These are phyloP conservation scores for Thripadectes ignobilis DNA, from an alignment of 2,797 vertebrate species.

Conservation along the genomic window DNA sequence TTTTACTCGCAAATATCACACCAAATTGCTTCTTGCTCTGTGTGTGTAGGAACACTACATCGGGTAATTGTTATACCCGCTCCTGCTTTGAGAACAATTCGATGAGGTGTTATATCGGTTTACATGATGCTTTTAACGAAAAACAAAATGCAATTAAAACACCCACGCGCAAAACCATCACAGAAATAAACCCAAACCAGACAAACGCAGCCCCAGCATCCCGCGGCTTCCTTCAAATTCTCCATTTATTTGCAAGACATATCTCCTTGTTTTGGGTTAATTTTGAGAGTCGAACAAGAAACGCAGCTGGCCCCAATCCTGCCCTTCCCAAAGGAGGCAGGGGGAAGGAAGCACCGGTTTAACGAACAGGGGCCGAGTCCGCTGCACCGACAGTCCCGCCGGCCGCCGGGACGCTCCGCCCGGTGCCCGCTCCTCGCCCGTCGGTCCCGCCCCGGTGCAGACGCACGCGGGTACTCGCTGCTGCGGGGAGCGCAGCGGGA, in stretches of 20 bases:
- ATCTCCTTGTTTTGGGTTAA: constrained; percentile 44
- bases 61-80: not conserved
- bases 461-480: not conserved
- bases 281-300: not conserved
- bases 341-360: not conserved
- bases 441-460: not conserved
- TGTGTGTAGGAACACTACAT: not conserved
- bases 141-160: constrained; percentile 65
- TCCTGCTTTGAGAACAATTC: constrained; percentile 10
- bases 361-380: too few species aligned
- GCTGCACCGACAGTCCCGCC: not conserved
- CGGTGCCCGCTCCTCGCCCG: not conserved
- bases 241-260: constrained; percentile 45
- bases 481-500: not conserved
- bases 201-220: constrained; percentile 17
- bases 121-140: constrained; percentile 50
- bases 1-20: constrained; percentile 20
- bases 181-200: constrained; percentile 50
- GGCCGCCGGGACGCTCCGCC: not conserved
- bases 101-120: constrained; percentile 45
- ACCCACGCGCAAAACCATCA: constrained; percentile 58
- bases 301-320: not conserved
- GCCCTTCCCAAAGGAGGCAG: not conserved
- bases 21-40: not conserved
- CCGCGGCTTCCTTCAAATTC: constrained; percentile 16